Base-by-base conservation (phyloP, 2,113 vertebrate species). In the Dipodomys spectabilis region DNA sequence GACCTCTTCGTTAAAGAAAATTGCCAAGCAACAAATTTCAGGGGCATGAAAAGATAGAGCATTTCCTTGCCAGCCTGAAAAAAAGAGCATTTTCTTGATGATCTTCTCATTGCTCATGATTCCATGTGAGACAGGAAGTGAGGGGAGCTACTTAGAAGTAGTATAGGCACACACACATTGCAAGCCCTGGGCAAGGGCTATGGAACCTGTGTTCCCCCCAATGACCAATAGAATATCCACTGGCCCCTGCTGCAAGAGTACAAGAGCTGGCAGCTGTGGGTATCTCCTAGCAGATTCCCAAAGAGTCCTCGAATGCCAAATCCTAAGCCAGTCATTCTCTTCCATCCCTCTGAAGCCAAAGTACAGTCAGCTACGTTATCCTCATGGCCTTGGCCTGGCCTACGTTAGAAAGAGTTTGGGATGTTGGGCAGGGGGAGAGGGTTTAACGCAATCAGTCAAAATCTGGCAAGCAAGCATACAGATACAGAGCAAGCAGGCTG, bases 141-240 rank as follows among this genome's bases (percentile, higher is more conserved):
- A 67, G 25, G 5, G 13, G 15, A 72, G 8, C 5, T 69, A 23
- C 27, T 0, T 60, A 16, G 7, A 60, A 69, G 60, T 27, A 1
- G 6, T 8, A 0, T 27, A 1, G 60, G 4, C 4, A 7, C 22
- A 12, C 2, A 15, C 0, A 3, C 22, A 30, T 30, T 16, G 84
- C 49, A 49, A 60, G 49, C 16, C 19, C 8, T 19, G 1, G 6
- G 22, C 30, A 22, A 39, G 9, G 79, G 79, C 18, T 32, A 35
- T 28, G n/a, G 77, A 49, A 28, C 16, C 57, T 84, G 23, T 0
- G 1, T 22, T 27, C 49, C 30, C 30, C 30, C 57, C 35, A 65
- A 23, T 49, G 13, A 45, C 15, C 80, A 82, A 1, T 4, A 27
- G 57, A 45, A 49, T 9, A 57, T 6, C 32, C 18, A 18, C 32